Conservation (phyloP, 1,140 invertebrate species). For the Brachionus rotundiformis region DNA sequence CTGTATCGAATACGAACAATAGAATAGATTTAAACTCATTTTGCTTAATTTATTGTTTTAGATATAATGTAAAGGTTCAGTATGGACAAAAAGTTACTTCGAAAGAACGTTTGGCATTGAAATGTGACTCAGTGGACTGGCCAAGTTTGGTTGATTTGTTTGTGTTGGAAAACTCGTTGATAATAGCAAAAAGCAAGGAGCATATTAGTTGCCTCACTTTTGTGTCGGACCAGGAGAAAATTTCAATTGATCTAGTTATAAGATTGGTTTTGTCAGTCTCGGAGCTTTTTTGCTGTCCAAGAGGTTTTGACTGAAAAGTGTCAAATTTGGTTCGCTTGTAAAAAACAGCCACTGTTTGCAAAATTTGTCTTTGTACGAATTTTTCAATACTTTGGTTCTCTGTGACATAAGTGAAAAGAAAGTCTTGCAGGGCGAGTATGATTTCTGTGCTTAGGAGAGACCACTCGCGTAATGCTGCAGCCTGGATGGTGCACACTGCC, state of each 20-base stretch:
- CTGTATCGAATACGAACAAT: constrained; percentile 30
- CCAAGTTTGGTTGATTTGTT: constrained; percentile 37
- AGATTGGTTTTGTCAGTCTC: not conserved
- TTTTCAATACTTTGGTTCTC: not conserved
- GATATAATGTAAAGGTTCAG: too few relatives aligned
- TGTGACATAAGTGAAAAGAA: not conserved
- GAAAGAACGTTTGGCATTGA: constrained; percentile 43
- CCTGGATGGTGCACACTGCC: not conserved
- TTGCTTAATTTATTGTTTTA: constrained; percentile 43
- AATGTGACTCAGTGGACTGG: constrained; percentile 30
- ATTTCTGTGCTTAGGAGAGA: not conserved
- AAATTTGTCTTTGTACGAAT: constrained; percentile 39
- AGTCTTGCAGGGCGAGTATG: not conserved
- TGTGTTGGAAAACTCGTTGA: constrained; percentile 40
- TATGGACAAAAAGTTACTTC: constrained; percentile 12
- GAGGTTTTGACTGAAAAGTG: not conserved
- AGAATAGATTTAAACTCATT: constrained; percentile 47
- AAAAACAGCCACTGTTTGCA: constrained; percentile 44
- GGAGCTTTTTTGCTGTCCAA: not conserved
- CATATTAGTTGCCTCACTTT: constrained; percentile 27
- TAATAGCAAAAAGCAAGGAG: not conserved
- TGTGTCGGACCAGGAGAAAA: not conserved
- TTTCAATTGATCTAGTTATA: not conserved
- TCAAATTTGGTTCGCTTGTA: constrained; percentile 45
- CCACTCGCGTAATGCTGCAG: constrained; percentile 39